Conservation (phyloP, 2,888 invertebrate species). For the Nycteola revayana region DNA sequence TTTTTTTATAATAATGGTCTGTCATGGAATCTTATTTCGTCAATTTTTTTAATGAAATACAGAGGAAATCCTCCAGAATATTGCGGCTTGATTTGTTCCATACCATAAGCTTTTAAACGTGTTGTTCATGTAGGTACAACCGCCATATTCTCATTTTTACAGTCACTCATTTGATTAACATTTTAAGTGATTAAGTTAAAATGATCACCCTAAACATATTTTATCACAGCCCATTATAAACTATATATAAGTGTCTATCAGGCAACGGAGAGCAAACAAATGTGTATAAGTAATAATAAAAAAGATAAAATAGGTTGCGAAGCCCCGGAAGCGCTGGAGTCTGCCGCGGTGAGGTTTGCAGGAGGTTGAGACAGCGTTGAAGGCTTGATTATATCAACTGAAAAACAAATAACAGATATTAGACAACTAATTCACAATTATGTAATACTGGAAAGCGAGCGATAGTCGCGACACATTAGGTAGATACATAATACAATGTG, state of each 20-base stretch:
- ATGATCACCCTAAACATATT: constrained; percentile 38
- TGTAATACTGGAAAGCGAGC: too few relatives aligned
- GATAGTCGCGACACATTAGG: too few relatives aligned
- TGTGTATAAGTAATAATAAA: constrained; percentile 37
- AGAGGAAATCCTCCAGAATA: too few relatives aligned
- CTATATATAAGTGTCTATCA: constrained; percentile 48
- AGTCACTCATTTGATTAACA: constrained; percentile 19
- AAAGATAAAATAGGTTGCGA: constrained; percentile 28
- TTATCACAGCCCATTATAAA: constrained; percentile 75
- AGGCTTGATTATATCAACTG: constrained; percentile 71
- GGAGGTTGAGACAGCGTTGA: constrained; percentile 55
- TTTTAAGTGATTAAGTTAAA: constrained; percentile 40
- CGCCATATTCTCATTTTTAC: too few relatives aligned
- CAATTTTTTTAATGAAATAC: too few relatives aligned
- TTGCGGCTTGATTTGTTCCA: too few relatives aligned
- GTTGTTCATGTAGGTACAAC: constrained; percentile 21
- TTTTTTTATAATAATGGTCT: too few relatives aligned
- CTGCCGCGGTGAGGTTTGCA: constrained; percentile 55
- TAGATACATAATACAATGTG: too few relatives aligned
- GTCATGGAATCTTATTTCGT: too few relatives aligned
- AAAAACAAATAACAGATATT: constrained; percentile 29
- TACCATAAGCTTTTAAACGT: not conserved
- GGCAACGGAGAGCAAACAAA: constrained; percentile 49
- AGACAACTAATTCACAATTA: too few relatives aligned
- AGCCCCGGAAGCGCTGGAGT: constrained; percentile 51